Conservation (phyloP, 1,140 invertebrate species). For the Manduca sexta region DNA sequence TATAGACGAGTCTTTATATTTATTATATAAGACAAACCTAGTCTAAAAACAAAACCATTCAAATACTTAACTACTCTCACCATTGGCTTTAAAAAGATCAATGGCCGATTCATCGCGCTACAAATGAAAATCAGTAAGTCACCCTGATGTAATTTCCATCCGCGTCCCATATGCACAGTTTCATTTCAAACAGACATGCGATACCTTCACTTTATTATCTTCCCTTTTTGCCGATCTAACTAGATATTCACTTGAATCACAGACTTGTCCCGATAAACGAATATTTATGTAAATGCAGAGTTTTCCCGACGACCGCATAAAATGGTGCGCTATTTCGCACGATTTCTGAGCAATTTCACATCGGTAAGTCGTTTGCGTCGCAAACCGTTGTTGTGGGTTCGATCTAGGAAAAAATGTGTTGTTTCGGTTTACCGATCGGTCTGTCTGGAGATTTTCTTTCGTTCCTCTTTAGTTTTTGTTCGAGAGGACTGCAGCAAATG, state of each 20-base stretch:
- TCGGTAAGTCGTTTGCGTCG: conserved; percentile 17
- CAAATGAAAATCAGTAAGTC: too few relatives aligned
- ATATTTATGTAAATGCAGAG: conserved; percentile 35
- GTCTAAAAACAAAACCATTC: too few relatives aligned
- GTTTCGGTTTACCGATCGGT: too few relatives aligned
- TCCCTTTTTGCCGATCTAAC: conserved; percentile 19
- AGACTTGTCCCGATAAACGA: conserved; percentile 32
- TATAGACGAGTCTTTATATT: too few relatives aligned
- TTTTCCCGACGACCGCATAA: conserved; percentile 22
- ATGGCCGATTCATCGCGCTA: too few relatives aligned
- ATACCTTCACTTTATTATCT: conserved; percentile 20
- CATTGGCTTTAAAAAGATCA: too few relatives aligned
- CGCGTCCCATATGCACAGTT: not conserved
- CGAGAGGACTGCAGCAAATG: too few relatives aligned
- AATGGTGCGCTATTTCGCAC: conserved; percentile 21
- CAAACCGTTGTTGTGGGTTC: conserved; percentile 9
- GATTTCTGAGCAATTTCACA: conserved; percentile 20
- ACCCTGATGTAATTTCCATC: too few relatives aligned
- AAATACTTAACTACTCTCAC: too few relatives aligned
- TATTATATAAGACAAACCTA: too few relatives aligned
- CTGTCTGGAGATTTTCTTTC: too few relatives aligned
- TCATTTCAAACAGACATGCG: conserved; percentile 7
- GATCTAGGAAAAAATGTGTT: conserved; percentile 3
- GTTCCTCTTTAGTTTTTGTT: too few relatives aligned
- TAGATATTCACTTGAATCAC: conserved; percentile 30